These are phyloP conservation scores for Protonemura montana DNA, from an alignment of 2,888 invertebrate species.

Conservation along the genomic window DNA sequence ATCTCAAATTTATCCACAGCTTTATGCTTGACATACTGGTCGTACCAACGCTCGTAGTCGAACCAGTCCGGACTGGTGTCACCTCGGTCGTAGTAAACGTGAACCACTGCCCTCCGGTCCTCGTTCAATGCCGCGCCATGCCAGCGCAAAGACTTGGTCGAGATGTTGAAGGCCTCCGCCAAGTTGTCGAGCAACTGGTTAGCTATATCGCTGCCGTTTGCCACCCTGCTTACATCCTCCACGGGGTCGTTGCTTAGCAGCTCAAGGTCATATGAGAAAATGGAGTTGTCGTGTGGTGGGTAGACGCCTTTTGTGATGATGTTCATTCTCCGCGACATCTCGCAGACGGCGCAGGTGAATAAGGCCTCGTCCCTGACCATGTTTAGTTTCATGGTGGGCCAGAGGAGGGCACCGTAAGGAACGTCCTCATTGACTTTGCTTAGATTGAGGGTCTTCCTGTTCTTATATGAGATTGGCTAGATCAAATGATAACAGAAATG, in stretches of 20 bases:
- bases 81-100: neutral
- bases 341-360: neutral
- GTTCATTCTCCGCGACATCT: neutral
- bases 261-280: neutral
- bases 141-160: neutral
- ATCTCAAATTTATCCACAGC: neutral
- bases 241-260: neutral
- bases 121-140: neutral
- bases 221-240: neutral
- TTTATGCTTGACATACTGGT: neutral
- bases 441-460: too few relatives aligned
- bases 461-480: too few relatives aligned
- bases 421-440: too few relatives aligned
- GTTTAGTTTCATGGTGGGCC: neutral
- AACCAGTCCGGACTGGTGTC: neutral
- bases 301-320: neutral
- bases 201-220: neutral
- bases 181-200: neutral
- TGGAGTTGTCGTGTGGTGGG: neutral
- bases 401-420: neutral
- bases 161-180: neutral
- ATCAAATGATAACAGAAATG: too few relatives aligned
- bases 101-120: neutral
- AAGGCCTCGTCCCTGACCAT: neutral
- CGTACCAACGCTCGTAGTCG: neutral